phyloP scores from a whole-genome alignment of 1,140 invertebrate species.

The Microvelia longipes region DNA sequence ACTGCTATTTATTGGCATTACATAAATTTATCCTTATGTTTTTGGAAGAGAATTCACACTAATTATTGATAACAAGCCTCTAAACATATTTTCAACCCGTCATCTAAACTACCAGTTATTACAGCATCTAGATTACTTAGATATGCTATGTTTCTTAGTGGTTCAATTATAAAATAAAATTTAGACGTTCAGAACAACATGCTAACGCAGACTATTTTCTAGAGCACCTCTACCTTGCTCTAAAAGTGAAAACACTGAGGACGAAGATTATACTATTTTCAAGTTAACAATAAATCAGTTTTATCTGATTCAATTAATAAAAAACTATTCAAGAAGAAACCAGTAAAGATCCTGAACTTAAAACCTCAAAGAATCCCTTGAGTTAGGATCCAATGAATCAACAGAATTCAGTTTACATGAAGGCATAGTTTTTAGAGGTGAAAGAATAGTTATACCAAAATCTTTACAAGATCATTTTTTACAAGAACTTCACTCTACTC shows the following conservation, averaged over 20 bases:
- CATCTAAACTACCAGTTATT: neutral
- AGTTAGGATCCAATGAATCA: neutral
- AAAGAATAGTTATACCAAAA: conserved; percentile 14
- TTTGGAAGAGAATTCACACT: conserved; percentile 11
- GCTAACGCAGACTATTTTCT: too few species aligned
- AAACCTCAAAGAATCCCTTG: neutral
- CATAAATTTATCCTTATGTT: conserved; percentile 27
- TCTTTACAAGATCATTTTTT: conserved; percentile 8
- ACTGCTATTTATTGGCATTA: conserved; percentile 32
- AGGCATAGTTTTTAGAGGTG: too few species aligned
- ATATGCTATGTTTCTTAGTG: too few species aligned
- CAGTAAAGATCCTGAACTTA: neutral
- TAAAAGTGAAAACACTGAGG: too few species aligned
- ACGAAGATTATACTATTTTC: neutral
- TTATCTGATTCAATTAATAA: neutral
- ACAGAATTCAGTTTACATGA: neutral
- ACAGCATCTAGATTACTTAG: neutral
- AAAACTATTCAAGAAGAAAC: neutral
- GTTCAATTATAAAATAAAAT: neutral
- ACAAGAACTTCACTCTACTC: conserved; percentile 18
- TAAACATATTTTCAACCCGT: neutral
- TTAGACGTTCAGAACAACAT: too few species aligned
- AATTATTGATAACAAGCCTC: conserved; percentile 10
- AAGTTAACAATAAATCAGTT: neutral
- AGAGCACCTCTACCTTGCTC: neutral